phyloP scores from a whole-genome alignment of 2,888 invertebrate genomes.

The Erebia ligea region DNA sequence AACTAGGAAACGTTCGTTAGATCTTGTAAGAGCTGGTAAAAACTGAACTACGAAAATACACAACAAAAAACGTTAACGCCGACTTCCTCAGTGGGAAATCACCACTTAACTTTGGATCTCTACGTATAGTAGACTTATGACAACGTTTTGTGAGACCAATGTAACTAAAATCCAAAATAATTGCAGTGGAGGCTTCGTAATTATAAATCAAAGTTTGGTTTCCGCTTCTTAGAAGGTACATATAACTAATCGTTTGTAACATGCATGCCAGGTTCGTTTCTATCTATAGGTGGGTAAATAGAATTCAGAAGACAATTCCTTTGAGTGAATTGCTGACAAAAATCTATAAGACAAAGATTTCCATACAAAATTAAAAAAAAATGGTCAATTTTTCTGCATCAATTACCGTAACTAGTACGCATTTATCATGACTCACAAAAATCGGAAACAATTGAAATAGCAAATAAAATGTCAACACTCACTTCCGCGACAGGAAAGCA shows the following conservation, averaged over 20 bases:
- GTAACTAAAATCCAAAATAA: too few relatives aligned
- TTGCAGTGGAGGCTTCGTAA: too few relatives aligned
- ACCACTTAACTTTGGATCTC: not conserved
- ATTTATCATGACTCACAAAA: constrained; percentile 4
- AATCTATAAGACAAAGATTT: not conserved
- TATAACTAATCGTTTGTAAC: too few relatives aligned
- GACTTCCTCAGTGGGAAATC: not conserved
- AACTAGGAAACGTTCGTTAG: not conserved
- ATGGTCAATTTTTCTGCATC: not conserved
- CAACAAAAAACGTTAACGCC: not conserved
- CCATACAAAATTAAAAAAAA: not conserved
- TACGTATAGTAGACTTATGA: not conserved
- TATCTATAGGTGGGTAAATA: too few relatives aligned
- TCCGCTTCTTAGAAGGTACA: too few relatives aligned
- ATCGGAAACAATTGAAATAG: constrained; percentile 68
- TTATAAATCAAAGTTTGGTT: too few relatives aligned
- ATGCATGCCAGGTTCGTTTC: too few relatives aligned
- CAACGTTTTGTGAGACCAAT: too few relatives aligned
- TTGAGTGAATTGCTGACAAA: too few relatives aligned
- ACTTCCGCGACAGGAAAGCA: constrained; percentile 72
- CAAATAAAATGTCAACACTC: constrained; percentile 53
- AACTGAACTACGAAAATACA: not conserved
- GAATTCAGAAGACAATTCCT: too few relatives aligned
- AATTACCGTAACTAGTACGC: not conserved
- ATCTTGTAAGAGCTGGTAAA: not conserved